Evolutionary conservation across 2,888 invertebrate species (phyloP), one percentile per base, ranked within the genome.

Genomic region (Parapristionchus giblindavisi): DNA sequence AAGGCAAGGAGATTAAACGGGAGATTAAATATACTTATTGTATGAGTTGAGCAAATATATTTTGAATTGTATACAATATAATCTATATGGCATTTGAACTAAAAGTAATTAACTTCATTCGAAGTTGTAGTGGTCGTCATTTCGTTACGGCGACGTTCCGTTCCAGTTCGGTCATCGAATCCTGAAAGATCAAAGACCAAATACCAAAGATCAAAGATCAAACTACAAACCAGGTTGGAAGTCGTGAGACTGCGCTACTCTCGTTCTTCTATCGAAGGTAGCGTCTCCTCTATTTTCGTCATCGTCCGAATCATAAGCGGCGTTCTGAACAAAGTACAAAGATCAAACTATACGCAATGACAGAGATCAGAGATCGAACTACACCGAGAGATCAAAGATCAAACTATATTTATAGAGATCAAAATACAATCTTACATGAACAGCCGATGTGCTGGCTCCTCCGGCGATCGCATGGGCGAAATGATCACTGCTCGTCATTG

Each of bases 71-170:
- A n/a, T n/a, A n/a, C n/a, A n/a, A n/a, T n/a, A n/a, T n/a, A n/a
- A n/a, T n/a, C n/a, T n/a, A n/a, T n/a, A n/a, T n/a, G n/a, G n/a
- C n/a, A n/a, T n/a, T n/a, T n/a, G n/a, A n/a, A n/a, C 24, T 65
- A 82, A 77, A 82, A 82, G 75, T 83, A 83, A 61, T 82, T 82
- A 75, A 80, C 81, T 75, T 83, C 83, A 61, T 81, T 78, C 17
- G 83, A 77, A n/a, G 76, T 82, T n/a, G 81, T 82, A 8, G 79
- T 83, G 34, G 83, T 82, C 17, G 81, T 79, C 56, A 79, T 77
- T 71, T 84, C 83, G 34, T 81, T 83, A 40, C 75, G 76, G 24
- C 79, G 51, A 40, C 82, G 70, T 54, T 84, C 84, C 11, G 77
- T 77, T 21, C 83, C 83, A 32, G 83, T 82, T 32, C 83, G 76